A percentile compares a stretch with the other conserved stretches of the same genome.
phyloP scores from a whole-genome alignment of 2,797 vertebrate species.

The Lutjanus argentimaculatus region DNA sequence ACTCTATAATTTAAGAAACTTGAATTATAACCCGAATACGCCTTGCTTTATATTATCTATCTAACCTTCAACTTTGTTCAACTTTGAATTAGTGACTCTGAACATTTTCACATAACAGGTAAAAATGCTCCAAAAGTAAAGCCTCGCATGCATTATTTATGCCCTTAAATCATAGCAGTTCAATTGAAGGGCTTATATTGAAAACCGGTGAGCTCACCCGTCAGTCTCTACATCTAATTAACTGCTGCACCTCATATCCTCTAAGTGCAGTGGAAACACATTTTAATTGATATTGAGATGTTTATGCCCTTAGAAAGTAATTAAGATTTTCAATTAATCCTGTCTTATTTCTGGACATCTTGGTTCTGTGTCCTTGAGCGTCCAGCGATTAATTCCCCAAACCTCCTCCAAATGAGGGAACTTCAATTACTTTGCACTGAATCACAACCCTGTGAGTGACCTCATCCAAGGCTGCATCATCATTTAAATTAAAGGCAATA shows the following conservation, averaged over 20 bases:
- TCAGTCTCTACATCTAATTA: slow-evolving; percentile 89
- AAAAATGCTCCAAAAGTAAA: slow-evolving; percentile 73
- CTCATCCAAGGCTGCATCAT: slow-evolving; percentile 85
- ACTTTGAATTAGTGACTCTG: slow-evolving; percentile 85
- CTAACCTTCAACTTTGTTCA: slow-evolving; percentile 89
- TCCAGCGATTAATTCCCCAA: slow-evolving; percentile 87
- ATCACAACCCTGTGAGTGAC: slow-evolving; percentile 84
- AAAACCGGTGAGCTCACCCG: slow-evolving; percentile 83
- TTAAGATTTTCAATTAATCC: slow-evolving; percentile 92
- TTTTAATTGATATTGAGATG: slow-evolving; percentile 92
- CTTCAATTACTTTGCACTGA: slow-evolving; percentile 85
- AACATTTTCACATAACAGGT: slow-evolving; percentile 83
- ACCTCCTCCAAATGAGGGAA: slow-evolving; percentile 82
- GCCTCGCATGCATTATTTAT: slow-evolving; percentile 87
- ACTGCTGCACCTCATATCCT: slow-evolving; percentile 88
- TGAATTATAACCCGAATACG: slow-evolving; percentile 86
- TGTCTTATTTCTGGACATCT: slow-evolving; percentile 90
- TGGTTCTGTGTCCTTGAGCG: slow-evolving; percentile 87
- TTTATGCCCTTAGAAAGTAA: slow-evolving; percentile 91
- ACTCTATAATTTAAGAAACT: slow-evolving; percentile 89
- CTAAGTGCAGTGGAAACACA: slow-evolving; percentile 87
- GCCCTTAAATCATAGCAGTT: slow-evolving; percentile 82
- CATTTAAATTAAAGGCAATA: slow-evolving; percentile 86
- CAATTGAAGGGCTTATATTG: slow-evolving; percentile 85
- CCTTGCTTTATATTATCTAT: slow-evolving; percentile 85